Base-by-base conservation (phyloP, 2,113 vertebrate species). In the Bufo bufo region DNA sequence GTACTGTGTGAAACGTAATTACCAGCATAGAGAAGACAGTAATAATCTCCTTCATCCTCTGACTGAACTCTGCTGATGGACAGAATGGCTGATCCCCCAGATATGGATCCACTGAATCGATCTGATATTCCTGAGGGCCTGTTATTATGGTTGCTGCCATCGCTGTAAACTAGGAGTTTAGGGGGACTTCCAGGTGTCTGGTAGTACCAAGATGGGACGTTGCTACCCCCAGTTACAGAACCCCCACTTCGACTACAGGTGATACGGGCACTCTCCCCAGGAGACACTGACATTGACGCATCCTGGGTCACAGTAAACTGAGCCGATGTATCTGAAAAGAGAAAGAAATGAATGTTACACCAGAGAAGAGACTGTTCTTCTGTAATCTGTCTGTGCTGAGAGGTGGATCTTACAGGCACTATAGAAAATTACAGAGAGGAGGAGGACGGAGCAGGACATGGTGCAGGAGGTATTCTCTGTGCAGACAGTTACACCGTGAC, bases 281-380 rank as follows among this genome's bases (percentile, higher is more conserved):
- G 7, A 3, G 33, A 47, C 43, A 0, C 56, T 1, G 84, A 90
- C 13, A 77, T 2, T 2, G 82, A 72, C 6, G 50, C 0, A 0
- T 52, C 63, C 54, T 90, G 90, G 58, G 12, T 87, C 71, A 90
- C 20, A 52, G 71, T 52, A 77, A 77, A 52, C 79, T 88, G 85
- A 33, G 90, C 79, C 6, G 4, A 4, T 33, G 82, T 63, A 49
- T n/a, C 85, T 84, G 59, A 43, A 86, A 84, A 6, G 19, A 45
- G 61, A 23, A 11, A 6, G 20, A 17, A 8, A 13, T 58, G 6
- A 82, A 33, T 45, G 43, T 82, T 87, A 82, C 13, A 47, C 10
- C 7, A 45, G 12, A 71, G 43, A n/a, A 74, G 19, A 1, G 10
- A 66, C 3, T 13, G 12, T 86, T 47, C 85, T 17, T 49, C 45